Percentiles rank a stretch among this genome's conserved stretches.
Conservation (phyloP, 2,113 vertebrate genomes). For the Ptilonorhynchus violaceus region DNA sequence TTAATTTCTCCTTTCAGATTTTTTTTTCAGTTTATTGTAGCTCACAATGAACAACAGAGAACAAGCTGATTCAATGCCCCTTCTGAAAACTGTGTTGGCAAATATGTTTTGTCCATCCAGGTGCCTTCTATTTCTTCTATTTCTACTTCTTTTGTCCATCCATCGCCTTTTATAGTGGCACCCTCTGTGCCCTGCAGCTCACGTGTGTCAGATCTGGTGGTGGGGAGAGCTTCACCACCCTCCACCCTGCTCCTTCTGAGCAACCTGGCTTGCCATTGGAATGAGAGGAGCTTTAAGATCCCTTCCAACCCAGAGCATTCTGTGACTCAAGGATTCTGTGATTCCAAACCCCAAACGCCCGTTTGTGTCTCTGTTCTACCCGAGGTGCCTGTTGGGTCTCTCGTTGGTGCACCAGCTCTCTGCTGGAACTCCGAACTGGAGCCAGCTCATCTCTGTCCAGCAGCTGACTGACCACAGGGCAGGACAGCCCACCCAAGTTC, state of each 20-base stretch:
- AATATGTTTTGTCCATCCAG: not conserved
- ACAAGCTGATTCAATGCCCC: not conserved
- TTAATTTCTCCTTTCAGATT: not conserved
- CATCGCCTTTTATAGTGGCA: not conserved
- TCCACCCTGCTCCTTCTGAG: not conserved
- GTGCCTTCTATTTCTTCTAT: not conserved
- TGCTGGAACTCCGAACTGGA: not conserved
- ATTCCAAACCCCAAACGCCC: accelerated
- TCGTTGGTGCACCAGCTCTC: not conserved
- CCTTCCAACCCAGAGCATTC: not conserved
- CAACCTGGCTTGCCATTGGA: not conserved
- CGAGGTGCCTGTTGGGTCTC: not conserved
- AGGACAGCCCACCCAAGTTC: not conserved
- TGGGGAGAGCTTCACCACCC: not conserved
- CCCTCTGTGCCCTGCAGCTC: not conserved
- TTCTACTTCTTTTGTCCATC: no score
- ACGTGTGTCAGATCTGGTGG: accelerated
- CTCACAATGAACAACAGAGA: not conserved
- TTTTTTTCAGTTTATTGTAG: not conserved
- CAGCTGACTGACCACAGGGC: not conserved
- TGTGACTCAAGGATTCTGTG: not conserved
- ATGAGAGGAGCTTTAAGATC: not conserved
- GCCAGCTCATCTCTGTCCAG: not conserved
- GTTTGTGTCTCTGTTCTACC: not conserved
- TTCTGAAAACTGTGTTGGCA: not conserved